Percentiles rank a stretch among this genome's conserved stretches.
Conservation (phyloP, 2,797 vertebrate genomes). For the Phyllotis vaccarum region DNA sequence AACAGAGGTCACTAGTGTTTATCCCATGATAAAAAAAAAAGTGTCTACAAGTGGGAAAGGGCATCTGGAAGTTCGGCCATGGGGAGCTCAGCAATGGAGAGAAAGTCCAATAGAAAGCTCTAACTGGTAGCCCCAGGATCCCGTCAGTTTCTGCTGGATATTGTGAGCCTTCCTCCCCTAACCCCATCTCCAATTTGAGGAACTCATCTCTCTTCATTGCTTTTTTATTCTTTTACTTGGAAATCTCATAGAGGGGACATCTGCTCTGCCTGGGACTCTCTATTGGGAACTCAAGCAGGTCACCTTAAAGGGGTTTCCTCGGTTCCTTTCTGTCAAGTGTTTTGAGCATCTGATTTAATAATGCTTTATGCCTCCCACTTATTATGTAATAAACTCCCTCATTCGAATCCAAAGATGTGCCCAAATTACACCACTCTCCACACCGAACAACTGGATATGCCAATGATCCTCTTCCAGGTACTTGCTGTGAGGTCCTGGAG, state of each 20-base stretch:
- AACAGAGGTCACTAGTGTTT: neutral
- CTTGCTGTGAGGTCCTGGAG: too few relatives aligned
- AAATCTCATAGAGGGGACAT: neutral
- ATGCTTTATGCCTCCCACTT: neutral
- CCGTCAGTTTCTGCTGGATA: neutral
- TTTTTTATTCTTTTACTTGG: neutral
- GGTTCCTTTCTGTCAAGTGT: neutral
- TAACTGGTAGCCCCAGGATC: neutral
- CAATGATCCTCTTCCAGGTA: too few relatives aligned
- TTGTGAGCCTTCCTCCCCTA: neutral
- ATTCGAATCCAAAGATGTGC: neutral
- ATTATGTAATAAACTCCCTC: neutral
- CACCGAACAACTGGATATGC: neutral
- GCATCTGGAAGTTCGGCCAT: neutral
- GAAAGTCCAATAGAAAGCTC: neutral
- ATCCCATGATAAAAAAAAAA: neutral
- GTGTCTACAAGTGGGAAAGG: neutral
- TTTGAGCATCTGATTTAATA: neutral
- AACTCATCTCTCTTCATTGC: neutral
- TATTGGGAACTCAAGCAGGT: neutral
- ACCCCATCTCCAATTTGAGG: too few relatives aligned
- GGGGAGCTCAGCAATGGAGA: neutral
- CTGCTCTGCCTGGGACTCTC: neutral
- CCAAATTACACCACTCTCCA: neutral
- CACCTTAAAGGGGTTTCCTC: neutral